phyloP scores from a whole-genome alignment of 1,140 invertebrate species.

The Drosophila sucinea region DNA sequence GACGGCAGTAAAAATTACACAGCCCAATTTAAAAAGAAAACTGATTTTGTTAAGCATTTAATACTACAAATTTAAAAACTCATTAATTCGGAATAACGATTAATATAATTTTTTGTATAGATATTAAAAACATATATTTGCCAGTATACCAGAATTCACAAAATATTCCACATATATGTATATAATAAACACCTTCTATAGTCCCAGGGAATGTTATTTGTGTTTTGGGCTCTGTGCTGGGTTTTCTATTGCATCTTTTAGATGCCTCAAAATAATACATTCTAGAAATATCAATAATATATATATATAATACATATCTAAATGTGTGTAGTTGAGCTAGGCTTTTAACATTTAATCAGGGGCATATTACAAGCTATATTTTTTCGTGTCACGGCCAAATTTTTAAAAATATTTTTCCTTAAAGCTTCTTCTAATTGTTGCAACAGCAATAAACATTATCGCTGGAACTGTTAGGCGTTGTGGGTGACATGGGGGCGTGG shows the following conservation, averaged over 20 bases:
- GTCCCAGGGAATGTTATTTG: slow-evolving; percentile 58
- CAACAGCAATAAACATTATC: slow-evolving; percentile 74
- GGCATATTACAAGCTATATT: slow-evolving; percentile 53
- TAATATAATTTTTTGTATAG: too few species aligned
- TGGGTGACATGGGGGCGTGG: slow-evolving; percentile 39
- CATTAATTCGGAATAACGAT: too few species aligned
- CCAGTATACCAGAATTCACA: slow-evolving; percentile 46
- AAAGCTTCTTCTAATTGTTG: slow-evolving; percentile 61
- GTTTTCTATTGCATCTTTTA: slow-evolving; percentile 53
- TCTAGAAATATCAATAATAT: slow-evolving; percentile 57
- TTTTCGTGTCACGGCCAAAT: slow-evolving; percentile 64
- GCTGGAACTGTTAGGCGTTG: slow-evolving; percentile 65
- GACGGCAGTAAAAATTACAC: too few species aligned
- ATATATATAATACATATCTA: slow-evolving; percentile 17
- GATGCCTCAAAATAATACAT: slow-evolving; percentile 66
- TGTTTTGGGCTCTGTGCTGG: slow-evolving; percentile 21
- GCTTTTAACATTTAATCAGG: slow-evolving; percentile 44
- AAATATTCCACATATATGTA: slow-evolving; percentile 45
- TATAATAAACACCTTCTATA: slow-evolving; percentile 51
- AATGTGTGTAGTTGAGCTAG: slow-evolving; percentile 39
- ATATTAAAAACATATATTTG: slow-evolving; percentile 23
- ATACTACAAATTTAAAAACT: too few species aligned
- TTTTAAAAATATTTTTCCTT: slow-evolving; percentile 39
- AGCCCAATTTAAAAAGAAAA: too few species aligned
- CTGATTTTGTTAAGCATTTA: too few species aligned